Percentiles rank a stretch among this genome's conserved stretches.
phyloP scores from a whole-genome alignment of 2,113 vertebrate genomes.

The Pagrus major region DNA sequence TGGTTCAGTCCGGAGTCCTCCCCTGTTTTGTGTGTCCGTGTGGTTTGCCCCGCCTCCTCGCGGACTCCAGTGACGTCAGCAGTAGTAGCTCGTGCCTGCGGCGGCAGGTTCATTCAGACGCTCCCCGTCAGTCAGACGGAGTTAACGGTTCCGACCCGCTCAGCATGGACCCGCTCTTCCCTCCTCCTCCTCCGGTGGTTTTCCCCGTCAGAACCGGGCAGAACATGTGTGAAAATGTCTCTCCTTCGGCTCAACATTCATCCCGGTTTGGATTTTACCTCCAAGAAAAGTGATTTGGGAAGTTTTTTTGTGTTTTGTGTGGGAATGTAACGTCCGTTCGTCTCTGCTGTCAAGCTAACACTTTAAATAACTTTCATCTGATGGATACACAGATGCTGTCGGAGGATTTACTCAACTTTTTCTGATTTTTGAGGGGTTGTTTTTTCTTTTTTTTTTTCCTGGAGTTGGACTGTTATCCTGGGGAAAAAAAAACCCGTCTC shows the following conservation, averaged over 20 bases:
- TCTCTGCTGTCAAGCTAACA: neutral
- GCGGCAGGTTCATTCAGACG: slow-evolving; percentile 52
- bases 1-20: no score
- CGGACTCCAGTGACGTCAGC: slow-evolving; percentile 34
- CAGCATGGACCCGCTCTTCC: neutral
- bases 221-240: no score
- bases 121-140: neutral
- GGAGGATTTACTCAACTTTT: neutral
- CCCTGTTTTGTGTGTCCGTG: neutral
- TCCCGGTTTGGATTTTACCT: slow-evolving; percentile 21
- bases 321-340: slow-evolving; percentile 14
- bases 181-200: accelerated
- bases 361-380: neutral
- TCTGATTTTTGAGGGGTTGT: neutral
- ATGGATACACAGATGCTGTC: neutral
- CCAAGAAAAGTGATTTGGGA: slow-evolving; percentile 7
- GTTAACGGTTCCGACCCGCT: neutral
- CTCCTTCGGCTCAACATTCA: neutral
- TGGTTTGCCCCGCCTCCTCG: slow-evolving; percentile 18
- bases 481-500: neutral
- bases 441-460: neutral
- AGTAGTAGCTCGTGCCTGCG: slow-evolving; percentile 2
- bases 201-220: neutral
- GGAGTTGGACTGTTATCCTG: neutral
- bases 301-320: no score